phyloP scores from a whole-genome alignment of 2,113 vertebrate genomes.

The Triplophysa siluroides region DNA sequence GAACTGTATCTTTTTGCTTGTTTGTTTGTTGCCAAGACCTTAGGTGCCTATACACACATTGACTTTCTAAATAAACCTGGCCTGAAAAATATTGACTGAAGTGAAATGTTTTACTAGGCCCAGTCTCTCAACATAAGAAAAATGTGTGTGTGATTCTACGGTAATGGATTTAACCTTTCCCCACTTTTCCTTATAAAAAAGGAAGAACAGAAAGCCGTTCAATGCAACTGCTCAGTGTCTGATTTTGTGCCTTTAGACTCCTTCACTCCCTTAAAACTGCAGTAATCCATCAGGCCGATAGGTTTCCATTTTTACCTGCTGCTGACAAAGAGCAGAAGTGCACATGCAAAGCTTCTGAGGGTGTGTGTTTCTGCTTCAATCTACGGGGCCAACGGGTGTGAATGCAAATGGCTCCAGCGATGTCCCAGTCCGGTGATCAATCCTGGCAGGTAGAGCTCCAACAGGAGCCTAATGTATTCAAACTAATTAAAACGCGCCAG shows the following conservation, averaged over 20 bases:
- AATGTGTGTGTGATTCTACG: neutral
- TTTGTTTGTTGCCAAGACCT: no score
- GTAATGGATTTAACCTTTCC: constrained; percentile 15
- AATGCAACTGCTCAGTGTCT: constrained; percentile 1
- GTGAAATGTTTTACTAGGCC: no score
- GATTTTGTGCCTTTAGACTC: constrained; percentile 24
- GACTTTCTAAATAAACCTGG: no score
- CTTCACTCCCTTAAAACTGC: constrained; percentile 31
- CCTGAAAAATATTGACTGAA: no score
- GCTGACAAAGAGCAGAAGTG: constrained; percentile 29
- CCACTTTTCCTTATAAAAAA: neutral
- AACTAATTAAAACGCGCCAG: constrained; percentile 76
- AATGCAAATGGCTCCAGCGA: constrained; percentile 59
- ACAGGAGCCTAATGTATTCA: constrained; percentile 76
- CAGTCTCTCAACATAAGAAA: neutral
- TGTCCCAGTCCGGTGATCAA: constrained; percentile 68
- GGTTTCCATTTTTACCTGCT: constrained; percentile 33
- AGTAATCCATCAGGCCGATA: constrained; percentile 32
- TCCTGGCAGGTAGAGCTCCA: constrained; percentile 73
- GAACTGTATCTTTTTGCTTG: no score
- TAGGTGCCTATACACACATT: no score
- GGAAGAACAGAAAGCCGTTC: neutral
- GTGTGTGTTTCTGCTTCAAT: constrained; percentile 28
- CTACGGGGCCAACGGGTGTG: constrained; percentile 41
- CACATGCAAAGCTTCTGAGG: constrained; percentile 1